Evolutionary conservation across 2,888 invertebrate species (phyloP), one percentile per base, ranked within the genome.

Genomic region (Brachylomia viminalis): DNA sequence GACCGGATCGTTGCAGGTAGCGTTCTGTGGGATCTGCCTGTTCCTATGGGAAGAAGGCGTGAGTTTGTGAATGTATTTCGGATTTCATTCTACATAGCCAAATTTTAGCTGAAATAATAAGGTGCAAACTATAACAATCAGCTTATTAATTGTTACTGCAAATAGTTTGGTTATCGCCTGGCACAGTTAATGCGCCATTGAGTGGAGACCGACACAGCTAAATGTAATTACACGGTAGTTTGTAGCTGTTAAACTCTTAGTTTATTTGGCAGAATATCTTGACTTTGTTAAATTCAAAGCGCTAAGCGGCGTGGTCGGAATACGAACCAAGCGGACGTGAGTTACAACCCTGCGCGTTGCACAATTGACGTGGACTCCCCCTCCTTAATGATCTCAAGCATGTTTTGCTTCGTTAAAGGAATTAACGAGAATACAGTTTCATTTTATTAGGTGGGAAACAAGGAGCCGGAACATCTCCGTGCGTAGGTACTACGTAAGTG

Each of bases 111-210:
- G 10, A 56, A 42, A 33, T 74, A 49, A 30, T 75, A 69, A 69
- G 33, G 61, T 23, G 27, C 30, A 33, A 71, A 78, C 67, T 52
- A 38, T 15, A n/a, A 27, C 15, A 30, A 62, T 33, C 3, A 20
- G 20, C 45, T 30, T 38, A 79, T 64, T 79, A 79, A 75, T 68
- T 52, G 58, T 52, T n/a, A n/a, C 47, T 58, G 56, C 56, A 52
- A 79, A 79, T 72, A 79, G 62, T 61, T 67, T 15, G 68, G 54
- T 54, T 79, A 69, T 72, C 61, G 56, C 33, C 33, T 2, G 30
- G n/a, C 66, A 42, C 52, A 42, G 72, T 79, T 72, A 15, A 67
- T 62, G 79, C 23, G 11, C 47, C 62, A n/a, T 72, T 33, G 49
- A 66, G 20, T 15, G 13, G 7, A 38, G 27, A 49, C 49, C 33